A percentile compares a stretch with the other conserved stretches of the same genome.
Conservation (phyloP, 1,140 invertebrate species). For the Zaprionus capensis region DNA sequence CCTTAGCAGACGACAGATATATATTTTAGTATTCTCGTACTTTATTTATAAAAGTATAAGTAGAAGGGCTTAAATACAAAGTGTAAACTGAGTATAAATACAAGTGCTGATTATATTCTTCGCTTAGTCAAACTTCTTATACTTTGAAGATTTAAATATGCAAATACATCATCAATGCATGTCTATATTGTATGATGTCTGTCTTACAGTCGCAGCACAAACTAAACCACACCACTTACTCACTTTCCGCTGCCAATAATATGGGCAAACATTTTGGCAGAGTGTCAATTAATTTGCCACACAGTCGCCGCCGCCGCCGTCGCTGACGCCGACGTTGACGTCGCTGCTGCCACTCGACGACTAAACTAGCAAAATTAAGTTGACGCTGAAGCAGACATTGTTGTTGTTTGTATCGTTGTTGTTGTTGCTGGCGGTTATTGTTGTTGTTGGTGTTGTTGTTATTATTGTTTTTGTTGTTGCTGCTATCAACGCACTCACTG, state of each 20-base stretch:
- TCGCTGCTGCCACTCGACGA: conserved; percentile 47
- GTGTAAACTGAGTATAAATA: too few relatives aligned
- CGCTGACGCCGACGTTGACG: background rate
- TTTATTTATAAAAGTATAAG: too few relatives aligned
- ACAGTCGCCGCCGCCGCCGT: conserved; percentile 23
- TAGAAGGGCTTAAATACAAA: too few relatives aligned
- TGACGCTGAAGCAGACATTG: conserved; percentile 40
- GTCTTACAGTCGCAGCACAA: background rate
- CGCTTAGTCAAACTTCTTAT: too few relatives aligned
- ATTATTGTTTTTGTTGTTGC: conserved; percentile 1
- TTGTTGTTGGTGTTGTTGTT: conserved; percentile 1
- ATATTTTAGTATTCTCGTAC: too few relatives aligned
- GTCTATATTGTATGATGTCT: background rate
- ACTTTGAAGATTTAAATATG: too few relatives aligned
- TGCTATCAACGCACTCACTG: conserved; percentile 30
- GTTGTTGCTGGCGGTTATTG: conserved; percentile 15
- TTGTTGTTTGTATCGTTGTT: conserved; percentile 10
- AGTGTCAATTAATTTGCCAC: conserved; percentile 73
- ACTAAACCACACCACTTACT: conserved; percentile 28
- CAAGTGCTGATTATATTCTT: too few relatives aligned
- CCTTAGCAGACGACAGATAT: too few relatives aligned
- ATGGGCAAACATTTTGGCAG: conserved; percentile 68
- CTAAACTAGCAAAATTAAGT: conserved; percentile 72
- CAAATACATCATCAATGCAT: background rate
- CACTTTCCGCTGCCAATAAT: conserved; percentile 64